Conservation (phyloP, 2,797 vertebrate genomes). For the Molothrus ater region DNA sequence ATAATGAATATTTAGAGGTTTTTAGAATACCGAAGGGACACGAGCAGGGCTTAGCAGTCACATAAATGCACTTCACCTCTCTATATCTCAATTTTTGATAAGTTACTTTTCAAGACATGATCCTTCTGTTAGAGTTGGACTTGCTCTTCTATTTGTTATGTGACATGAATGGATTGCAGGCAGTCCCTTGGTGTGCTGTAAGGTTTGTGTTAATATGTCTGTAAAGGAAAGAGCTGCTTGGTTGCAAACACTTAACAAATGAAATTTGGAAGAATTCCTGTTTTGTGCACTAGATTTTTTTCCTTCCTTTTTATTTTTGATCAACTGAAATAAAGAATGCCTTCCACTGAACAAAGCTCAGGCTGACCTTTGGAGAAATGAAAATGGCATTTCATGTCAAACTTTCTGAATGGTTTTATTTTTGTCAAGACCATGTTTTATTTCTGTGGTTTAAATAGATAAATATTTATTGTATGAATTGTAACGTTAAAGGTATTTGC, state of each 20-base stretch:
- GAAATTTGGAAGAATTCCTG: not conserved
- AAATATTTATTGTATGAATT: not conserved
- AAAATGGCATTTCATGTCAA: not conserved
- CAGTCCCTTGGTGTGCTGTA: not conserved
- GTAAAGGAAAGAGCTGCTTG: not conserved
- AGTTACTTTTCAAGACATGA: not conserved
- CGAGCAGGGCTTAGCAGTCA: not conserved
- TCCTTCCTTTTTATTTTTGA: not conserved
- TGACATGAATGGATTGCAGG: not conserved
- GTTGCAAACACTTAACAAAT: not conserved
- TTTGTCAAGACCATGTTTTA: not conserved
- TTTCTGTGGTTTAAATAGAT: not conserved
- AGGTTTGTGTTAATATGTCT: not conserved
- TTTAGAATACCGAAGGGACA: not conserved
- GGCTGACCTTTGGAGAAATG: not conserved
- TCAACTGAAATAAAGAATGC: not conserved
- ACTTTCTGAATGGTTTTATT: not conserved
- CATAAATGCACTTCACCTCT: not conserved
- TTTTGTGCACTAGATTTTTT: not conserved
- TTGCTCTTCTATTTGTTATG: not conserved
- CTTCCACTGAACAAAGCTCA: not conserved
- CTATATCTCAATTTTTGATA: not conserved
- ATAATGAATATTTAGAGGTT: not conserved
- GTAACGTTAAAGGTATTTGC: not conserved
- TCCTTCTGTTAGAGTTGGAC: not conserved